Conservation (phyloP, 1,140 invertebrate species). For the Delia radicum region DNA sequence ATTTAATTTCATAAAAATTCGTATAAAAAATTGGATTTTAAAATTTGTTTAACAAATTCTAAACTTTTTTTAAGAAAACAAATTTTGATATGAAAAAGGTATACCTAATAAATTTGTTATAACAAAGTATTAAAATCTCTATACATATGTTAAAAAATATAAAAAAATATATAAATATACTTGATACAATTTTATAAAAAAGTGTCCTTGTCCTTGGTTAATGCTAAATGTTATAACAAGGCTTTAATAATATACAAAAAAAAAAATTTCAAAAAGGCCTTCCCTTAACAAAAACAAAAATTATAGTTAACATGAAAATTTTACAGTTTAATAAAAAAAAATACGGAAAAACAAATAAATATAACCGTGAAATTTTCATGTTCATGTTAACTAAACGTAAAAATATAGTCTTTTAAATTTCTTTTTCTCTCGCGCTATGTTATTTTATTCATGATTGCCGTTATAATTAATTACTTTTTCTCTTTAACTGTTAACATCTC, state of each 20-base stretch:
- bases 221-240: constrained; percentile 21
- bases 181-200: no score
- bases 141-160: background rate
- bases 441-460: no score
- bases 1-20: no score
- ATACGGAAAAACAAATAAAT: background rate
- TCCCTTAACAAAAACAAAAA: background rate
- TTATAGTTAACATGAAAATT: background rate
- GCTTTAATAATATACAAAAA: background rate
- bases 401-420: no score
- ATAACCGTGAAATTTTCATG: background rate
- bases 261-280: background rate
- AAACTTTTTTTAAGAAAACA: background rate
- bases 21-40: no score
- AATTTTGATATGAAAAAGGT: no score
- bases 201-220: constrained; percentile 20
- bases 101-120: background rate
- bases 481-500: background rate
- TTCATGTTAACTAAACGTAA: background rate
- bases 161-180: no score
- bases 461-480: no score
- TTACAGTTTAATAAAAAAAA: background rate
- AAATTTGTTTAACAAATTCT: background rate
- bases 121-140: background rate
- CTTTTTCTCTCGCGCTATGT: no score